These are phyloP conservation scores for Atethmia centrago DNA, from an alignment of 2,888 invertebrate species.

Conservation along the genomic window DNA sequence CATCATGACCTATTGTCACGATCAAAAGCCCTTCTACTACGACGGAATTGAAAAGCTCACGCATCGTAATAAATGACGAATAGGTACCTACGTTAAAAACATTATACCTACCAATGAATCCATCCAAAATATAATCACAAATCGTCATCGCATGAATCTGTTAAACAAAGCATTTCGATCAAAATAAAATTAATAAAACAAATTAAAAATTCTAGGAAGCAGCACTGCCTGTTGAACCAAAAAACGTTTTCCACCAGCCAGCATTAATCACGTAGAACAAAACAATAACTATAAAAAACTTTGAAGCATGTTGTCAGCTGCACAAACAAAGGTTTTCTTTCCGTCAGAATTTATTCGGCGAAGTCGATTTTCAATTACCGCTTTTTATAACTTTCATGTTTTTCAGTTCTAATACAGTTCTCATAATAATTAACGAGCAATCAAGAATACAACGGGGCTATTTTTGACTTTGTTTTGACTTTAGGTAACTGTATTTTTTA, in stretches of 20 bases:
- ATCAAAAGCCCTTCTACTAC: too few relatives aligned
- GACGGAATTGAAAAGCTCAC: neutral
- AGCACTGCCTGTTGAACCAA: neutral
- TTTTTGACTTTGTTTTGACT: neutral
- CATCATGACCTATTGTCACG: too few relatives aligned
- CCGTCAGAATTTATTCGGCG: neutral
- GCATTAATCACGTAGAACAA: neutral
- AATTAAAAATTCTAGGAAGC: neutral
- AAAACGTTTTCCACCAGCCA: neutral
- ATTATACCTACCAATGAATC: neutral
- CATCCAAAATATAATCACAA: neutral
- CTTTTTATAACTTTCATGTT: neutral
- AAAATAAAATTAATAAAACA: neutral
- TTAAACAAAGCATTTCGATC: neutral
- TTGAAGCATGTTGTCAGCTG: neutral
- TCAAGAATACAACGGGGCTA: neutral
- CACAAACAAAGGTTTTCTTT: neutral
- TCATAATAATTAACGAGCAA: neutral
- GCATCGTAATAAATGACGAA: neutral
- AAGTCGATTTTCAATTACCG: neutral
- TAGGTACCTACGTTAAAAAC: neutral
- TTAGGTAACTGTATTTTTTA: too few relatives aligned
- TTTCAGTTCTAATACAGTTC: neutral
- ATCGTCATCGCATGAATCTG: neutral
- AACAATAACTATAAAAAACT: neutral